Evolutionary conservation across 2,888 invertebrate species (phyloP).

Genomic region (Uropetala carovei): DNA sequence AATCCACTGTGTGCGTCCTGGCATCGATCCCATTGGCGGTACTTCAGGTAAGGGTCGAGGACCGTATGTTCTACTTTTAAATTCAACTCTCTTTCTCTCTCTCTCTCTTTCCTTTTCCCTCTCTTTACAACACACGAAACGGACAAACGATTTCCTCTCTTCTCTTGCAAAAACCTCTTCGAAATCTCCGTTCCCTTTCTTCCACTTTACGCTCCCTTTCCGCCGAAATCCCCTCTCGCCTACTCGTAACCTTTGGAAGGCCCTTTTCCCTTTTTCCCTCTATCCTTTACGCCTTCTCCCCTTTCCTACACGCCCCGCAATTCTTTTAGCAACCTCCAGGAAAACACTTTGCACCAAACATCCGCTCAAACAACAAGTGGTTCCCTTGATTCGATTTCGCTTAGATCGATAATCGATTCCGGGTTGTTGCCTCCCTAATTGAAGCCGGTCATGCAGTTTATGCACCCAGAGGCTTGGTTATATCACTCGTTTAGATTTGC

Average conservation of each 20-base stretch:
- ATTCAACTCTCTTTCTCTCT: background rate
- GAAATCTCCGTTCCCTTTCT: background rate
- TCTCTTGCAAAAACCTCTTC: no score
- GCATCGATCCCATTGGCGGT: slow-evolving; percentile 30
- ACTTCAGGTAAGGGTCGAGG: slow-evolving; percentile 23
- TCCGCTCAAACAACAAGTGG: slow-evolving; percentile 55
- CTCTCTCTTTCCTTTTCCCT: background rate
- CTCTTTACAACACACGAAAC: background rate
- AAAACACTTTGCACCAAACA: slow-evolving; percentile 44
- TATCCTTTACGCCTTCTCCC: slow-evolving; percentile 24
- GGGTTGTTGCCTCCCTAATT: slow-evolving; percentile 24
- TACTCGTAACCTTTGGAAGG: background rate
- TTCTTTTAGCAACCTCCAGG: slow-evolving; percentile 20
- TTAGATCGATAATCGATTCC: slow-evolving; percentile 37
- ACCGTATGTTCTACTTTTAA: slow-evolving; percentile 13
- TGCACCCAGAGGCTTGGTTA: background rate
- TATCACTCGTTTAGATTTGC: background rate
- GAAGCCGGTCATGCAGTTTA: slow-evolving; percentile 28
- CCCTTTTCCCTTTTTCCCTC: background rate
- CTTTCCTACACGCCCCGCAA: background rate
- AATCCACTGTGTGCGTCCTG: slow-evolving; percentile 1
- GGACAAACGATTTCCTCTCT: background rate
- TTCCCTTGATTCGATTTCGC: slow-evolving; percentile 35
- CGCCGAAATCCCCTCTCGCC: background rate
- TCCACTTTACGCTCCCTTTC: background rate